Evolutionary conservation across 2,888 invertebrate genomes (phyloP), one percentile per base, ranked within the genome.

Genomic region (Hypselothyrea guttata): DNA sequence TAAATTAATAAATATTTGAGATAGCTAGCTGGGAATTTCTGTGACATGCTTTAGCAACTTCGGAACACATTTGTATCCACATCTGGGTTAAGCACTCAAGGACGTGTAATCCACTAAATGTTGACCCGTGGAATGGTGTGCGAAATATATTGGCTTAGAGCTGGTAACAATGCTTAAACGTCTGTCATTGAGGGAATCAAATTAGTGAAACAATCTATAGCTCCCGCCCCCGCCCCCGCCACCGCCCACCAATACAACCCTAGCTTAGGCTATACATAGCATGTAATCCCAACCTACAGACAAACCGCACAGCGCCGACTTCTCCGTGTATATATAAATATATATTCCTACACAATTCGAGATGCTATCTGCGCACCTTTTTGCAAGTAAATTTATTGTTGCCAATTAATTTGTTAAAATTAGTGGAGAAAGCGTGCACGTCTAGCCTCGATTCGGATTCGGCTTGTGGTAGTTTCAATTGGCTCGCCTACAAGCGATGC

Each of bases 341-440:
- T n/a, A 22, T 22, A 33, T 27, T 28, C 22, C 31, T 48, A 33
- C 38, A 38, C 38, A 40, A 58, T 48, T 54, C 45, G 58, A 57
- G 81, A 85, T 83, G 52, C 63, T 83, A 82, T 85, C 81, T 58
- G 70, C 52, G 59, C 77, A 84, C 86, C 77, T 85, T 81, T 84
- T 84, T 71, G 77, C 82, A 71, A 75, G 67, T 51, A 35, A 85
- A 86, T 86, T 86, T 87, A 86, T 86, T 83, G 88, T 83, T 82
- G 84, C 87, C 88, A 87, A 86, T 86, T 86, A 86, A 87, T 86
- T 86, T 87, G 86, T 87, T 87, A 87, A 87, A 86, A 84, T 86
- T 86, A 87, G 84, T 84, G 60, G 81, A 79, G 57, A 64, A 59
- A 53, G 71, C 71, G 22, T 22, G 55, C 49, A 63, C 68, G 79